A percentile compares a stretch with the other conserved stretches of the same genome.
phyloP scores from a whole-genome alignment of 2,888 invertebrate genomes.

The Volucella inanis region DNA sequence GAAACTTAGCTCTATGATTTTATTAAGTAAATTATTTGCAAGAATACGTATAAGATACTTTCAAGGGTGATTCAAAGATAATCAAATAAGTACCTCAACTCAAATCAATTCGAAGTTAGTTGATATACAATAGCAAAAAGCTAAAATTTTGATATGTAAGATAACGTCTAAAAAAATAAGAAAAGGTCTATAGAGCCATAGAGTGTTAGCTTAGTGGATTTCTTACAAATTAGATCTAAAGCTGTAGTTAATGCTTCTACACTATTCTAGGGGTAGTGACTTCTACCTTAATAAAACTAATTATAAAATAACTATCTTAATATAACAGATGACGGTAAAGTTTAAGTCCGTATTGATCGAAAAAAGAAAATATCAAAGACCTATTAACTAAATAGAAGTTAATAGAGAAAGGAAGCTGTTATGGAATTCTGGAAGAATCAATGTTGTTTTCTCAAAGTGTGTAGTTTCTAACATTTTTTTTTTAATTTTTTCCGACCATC shows the following conservation, averaged over 20 bases:
- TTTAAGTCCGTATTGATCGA: not conserved
- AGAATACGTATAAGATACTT: constrained; percentile 2
- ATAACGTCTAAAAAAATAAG: constrained; percentile 6
- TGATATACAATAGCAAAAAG: constrained; percentile 11
- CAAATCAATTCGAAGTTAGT: constrained; percentile 43
- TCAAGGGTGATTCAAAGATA: constrained; percentile 51
- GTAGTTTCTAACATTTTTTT: too few species aligned
- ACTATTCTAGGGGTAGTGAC: too few species aligned
- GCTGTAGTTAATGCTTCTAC: too few species aligned
- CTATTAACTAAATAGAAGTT: constrained; percentile 26
- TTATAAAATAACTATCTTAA: not conserved
- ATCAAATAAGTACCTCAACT: constrained; percentile 4
- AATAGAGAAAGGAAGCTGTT: too few species aligned
- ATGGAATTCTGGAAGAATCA: too few species aligned
- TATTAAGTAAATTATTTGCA: not conserved
- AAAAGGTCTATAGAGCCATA: not conserved
- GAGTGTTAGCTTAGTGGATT: not conserved
- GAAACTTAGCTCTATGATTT: too few species aligned
- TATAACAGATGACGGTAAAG: not conserved
- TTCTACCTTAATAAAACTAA: constrained; percentile 13
- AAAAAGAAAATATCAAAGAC: constrained; percentile 6
- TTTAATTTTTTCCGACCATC: too few species aligned
- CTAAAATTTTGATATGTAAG: constrained; percentile 7
- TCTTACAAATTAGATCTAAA: too few species aligned
- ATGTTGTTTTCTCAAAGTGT: too few species aligned